Conservation (phyloP, 2,888 invertebrate genomes). For the Asteroscopus sphinx region DNA sequence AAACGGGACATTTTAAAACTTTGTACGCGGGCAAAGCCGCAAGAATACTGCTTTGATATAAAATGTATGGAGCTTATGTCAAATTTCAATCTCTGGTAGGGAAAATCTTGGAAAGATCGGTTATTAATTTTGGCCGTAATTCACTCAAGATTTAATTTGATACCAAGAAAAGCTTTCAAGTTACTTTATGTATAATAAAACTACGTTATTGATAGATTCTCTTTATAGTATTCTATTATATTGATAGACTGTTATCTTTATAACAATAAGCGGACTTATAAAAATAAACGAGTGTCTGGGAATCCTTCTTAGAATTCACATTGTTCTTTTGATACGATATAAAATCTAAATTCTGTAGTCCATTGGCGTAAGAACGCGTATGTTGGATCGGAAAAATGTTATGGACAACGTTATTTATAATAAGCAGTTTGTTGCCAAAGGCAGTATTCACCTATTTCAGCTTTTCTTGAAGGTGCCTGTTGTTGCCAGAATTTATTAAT, state of each 20-base stretch:
- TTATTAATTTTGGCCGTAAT: no score
- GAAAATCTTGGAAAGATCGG: no score
- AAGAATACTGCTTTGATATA: no score
- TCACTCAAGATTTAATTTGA: no score
- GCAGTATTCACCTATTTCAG: slow-evolving; percentile 15
- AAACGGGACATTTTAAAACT: no score
- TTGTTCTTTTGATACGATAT: slow-evolving; percentile 32
- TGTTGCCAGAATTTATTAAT: slow-evolving; percentile 26
- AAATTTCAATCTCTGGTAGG: no score
- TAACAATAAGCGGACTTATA: slow-evolving; percentile 37
- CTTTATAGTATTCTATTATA: slow-evolving; percentile 30
- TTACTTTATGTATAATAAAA: slow-evolving; percentile 28
- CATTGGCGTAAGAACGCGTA: slow-evolving; percentile 11
- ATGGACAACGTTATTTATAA: slow-evolving; percentile 20
- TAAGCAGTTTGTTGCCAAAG: slow-evolving; percentile 9
- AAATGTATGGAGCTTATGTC: no score
- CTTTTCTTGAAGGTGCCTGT: slow-evolving; percentile 15
- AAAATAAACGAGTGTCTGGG: slow-evolving; percentile 35
- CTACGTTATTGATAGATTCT: slow-evolving; percentile 8
- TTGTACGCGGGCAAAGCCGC: no score
- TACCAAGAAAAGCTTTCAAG: no score
- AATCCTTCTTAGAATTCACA: slow-evolving; percentile 39
- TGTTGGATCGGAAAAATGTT: slow-evolving; percentile 15
- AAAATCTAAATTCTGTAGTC: slow-evolving; percentile 31
- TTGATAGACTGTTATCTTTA: slow-evolving; percentile 24